Percentiles rank a stretch among this genome's conserved stretches.
Evolutionary conservation across 2,888 invertebrate species (phyloP).

Genomic region (Leucophora obtusa): DNA sequence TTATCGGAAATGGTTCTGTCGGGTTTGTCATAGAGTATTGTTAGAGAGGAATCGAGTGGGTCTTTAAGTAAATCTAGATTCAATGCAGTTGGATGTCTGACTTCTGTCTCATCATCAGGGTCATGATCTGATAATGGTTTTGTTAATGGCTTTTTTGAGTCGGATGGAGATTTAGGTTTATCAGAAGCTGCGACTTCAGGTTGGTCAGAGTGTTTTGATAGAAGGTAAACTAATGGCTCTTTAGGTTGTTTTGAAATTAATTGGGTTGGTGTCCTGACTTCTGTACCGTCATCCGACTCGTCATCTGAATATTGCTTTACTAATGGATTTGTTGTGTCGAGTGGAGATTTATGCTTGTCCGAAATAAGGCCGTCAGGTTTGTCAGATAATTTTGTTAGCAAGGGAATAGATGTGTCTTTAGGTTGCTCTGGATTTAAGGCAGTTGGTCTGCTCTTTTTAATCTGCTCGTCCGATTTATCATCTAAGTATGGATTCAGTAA

Average conservation of each 20-base stretch:
- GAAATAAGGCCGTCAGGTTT: neutral
- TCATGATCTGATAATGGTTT: neutral
- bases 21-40: neutral
- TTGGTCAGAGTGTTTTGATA: neutral
- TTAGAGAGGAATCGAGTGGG: neutral
- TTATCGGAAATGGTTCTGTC: neutral
- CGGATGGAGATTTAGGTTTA: neutral
- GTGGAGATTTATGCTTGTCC: conserved; percentile 9
- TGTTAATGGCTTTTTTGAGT: neutral
- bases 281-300: conserved; percentile 43
- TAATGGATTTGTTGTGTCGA: conserved; percentile 5
- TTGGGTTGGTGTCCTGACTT: neutral
- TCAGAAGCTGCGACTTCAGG: neutral
- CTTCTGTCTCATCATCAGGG: neutral
- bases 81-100: neutral
- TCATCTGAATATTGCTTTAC: conserved; percentile 33
- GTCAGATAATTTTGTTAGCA: too few species aligned
- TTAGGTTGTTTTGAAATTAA: neutral
- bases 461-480: too few species aligned
- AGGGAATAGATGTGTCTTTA: neutral
- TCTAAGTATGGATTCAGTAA: too few species aligned
- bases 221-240: neutral
- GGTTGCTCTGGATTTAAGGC: neutral
- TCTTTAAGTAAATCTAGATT: neutral
- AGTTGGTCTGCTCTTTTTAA: too few species aligned